These are phyloP conservation scores for Phainopepla nitens DNA, from an alignment of 2,113 vertebrate genomes.

Conservation along the genomic window DNA sequence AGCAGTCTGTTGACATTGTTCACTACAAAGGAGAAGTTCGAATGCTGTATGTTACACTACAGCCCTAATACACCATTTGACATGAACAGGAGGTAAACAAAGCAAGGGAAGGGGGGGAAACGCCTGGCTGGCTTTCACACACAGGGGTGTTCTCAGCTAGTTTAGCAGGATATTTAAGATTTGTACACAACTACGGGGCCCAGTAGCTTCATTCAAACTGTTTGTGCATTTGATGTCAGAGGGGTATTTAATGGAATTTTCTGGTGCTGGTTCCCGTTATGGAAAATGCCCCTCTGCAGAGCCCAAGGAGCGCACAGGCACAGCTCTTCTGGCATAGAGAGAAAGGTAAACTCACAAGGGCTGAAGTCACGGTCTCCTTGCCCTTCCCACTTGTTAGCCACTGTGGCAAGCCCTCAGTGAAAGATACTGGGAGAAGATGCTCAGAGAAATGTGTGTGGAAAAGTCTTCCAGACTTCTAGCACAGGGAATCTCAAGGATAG, in stretches of 20 bases:
- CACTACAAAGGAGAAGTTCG: slow-evolving; percentile 25
- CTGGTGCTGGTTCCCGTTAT: not conserved
- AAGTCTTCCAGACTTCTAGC: not conserved
- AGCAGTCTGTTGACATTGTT: slow-evolving; percentile 22
- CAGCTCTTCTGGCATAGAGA: not conserved
- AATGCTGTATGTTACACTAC: not conserved
- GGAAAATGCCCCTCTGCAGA: not conserved
- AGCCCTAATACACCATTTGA: not conserved
- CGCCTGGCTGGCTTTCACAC: not conserved
- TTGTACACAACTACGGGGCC: not conserved
- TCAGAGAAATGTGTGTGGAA: not conserved
- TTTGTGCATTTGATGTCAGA: not conserved
- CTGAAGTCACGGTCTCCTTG: not conserved
- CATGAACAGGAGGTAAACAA: slow-evolving; percentile 9
- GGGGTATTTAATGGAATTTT: not conserved
- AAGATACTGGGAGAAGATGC: not conserved
- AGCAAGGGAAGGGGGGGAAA: not conserved
- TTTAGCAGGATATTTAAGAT: not conserved
- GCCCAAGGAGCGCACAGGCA: rapidly evolving
- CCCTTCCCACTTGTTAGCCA: not conserved
- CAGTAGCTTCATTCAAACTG: not conserved
- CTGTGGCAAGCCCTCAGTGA: not conserved
- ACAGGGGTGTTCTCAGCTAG: not conserved
- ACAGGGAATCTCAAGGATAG: not conserved
- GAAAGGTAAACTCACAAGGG: not conserved